phyloP scores from a whole-genome alignment of 2,888 invertebrate genomes.

The Dolichopus griseipennis region DNA sequence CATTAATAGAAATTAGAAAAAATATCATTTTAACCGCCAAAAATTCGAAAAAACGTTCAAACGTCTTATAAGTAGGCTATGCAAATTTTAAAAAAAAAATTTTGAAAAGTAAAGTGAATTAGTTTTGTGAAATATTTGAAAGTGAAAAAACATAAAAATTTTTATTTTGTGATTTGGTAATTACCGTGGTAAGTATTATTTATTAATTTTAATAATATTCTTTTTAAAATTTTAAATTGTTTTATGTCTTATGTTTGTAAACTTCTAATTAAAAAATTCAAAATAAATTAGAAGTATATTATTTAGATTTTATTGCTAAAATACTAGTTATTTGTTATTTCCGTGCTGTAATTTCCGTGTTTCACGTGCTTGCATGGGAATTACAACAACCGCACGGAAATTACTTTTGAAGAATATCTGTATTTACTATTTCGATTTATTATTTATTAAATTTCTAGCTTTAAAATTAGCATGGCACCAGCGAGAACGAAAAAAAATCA shows the following conservation, averaged over 20 bases:
- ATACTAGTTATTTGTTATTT: not conserved
- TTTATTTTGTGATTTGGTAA: not conserved
- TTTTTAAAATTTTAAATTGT: not conserved
- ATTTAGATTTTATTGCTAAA: not conserved
- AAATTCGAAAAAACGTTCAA: not conserved
- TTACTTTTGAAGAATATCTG: not conserved
- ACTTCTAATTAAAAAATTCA: not conserved
- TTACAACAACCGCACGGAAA: not conserved
- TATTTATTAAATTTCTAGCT: not conserved
- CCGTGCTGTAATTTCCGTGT: constrained; percentile 8
- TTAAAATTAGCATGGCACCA: not conserved
- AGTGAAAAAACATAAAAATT: not conserved
- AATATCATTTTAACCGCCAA: not conserved
- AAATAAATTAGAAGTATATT: not conserved
- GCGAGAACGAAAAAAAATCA: not conserved
- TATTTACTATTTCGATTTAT: not conserved
- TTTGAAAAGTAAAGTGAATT: not conserved
- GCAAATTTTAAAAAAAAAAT: not conserved
- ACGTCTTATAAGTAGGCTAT: not conserved
- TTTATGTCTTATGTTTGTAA: not conserved
- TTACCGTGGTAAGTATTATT: not conserved
- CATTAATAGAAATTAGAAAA: not conserved
- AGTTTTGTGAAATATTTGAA: constrained; percentile 7
- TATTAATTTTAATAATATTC: not conserved
- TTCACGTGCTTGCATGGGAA: not conserved